A percentile compares a stretch with the other conserved stretches of the same genome.
phyloP scores from a whole-genome alignment of 2,113 vertebrate species.

The Paralichthys olivaceus region DNA sequence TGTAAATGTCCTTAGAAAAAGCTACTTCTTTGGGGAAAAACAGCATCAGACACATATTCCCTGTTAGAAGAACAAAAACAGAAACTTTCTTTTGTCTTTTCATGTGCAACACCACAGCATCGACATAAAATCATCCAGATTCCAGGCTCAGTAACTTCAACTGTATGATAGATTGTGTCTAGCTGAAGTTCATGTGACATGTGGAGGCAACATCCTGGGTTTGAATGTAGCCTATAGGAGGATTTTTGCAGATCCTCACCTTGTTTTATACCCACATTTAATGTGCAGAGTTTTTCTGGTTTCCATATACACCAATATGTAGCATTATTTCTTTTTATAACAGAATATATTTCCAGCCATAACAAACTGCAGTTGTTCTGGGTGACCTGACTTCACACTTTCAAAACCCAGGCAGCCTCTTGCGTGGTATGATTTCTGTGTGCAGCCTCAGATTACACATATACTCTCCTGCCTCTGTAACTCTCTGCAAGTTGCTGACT shows the following conservation, averaged over 20 bases:
- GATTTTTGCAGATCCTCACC: no score
- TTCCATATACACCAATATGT: not conserved
- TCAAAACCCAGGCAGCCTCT: not conserved
- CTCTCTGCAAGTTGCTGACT: not conserved
- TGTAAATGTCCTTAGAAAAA: not conserved
- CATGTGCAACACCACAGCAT: not conserved
- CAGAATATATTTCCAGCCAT: not conserved
- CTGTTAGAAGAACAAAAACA: not conserved
- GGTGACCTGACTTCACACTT: not conserved
- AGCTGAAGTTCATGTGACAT: not conserved
- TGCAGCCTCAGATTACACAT: not conserved
- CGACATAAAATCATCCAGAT: not conserved
- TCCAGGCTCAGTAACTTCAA: not conserved
- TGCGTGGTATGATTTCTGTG: not conserved
- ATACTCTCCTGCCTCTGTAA: not conserved
- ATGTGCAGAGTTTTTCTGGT: no score
- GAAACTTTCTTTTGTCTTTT: not conserved
- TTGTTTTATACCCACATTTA: not conserved
- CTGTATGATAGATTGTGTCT: not conserved
- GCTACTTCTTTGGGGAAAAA: not conserved
- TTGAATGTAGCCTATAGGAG: not conserved
- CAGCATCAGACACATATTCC: not conserved
- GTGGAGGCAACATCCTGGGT: not conserved
- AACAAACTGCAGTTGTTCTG: not conserved
- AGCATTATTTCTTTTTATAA: not conserved